Base-by-base conservation (phyloP, 1,140 invertebrate genomes). In the Panagrolaimus sp. region DNA sequence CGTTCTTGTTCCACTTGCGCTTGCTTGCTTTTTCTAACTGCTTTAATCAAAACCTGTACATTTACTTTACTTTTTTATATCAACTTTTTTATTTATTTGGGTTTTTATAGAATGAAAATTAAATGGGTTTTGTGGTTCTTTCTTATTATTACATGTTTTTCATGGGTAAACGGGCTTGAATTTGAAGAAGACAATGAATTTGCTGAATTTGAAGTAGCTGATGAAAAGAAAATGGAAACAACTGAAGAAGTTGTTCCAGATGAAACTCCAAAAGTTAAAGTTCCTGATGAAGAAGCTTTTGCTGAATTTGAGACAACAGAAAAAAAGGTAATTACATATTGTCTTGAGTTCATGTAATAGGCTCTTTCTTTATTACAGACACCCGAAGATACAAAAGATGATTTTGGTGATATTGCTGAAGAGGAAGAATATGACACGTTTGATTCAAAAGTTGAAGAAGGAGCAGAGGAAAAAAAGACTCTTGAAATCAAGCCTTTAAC, bases 151-250 rank as follows among this genome's bases (percentile, higher is more conserved):
- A 38, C 7, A 4, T 38, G 31, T 38, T 38, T 2, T 38, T 38
- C 31, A 38, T 51, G 43, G 51, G 51, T 57, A 9, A 20, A 25
- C 51, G 27, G 51, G 42, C 44, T 46, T 3, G 63, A 65, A 3
- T 67, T 42, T 66, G 82, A 87, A 1, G 89, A 91, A 73, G 92
- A 94, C 81, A 93, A 93, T 87, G 93, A 96, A 78, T 96, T 96
- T 87, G 92, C 92, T 1, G 93, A 96, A 84, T 96, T 96, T 86
- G 93, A 96, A 84, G 91, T 95, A 78, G 91, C 92, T 84, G 85
- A 86, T 72, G 83, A 84, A 65, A 71, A n/a, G 16, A 27, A n/a
- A 43, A 48, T 46, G 66, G 20, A 48, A 45, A 43, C 8, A 45
- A 69, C 9, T 9, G 13, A 47, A 57, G 9, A 16, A 38, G 7